Percentiles rank a stretch among this genome's conserved stretches.
Conservation (phyloP, 2,113 vertebrate genomes). For the Tragelaphus imberbis region DNA sequence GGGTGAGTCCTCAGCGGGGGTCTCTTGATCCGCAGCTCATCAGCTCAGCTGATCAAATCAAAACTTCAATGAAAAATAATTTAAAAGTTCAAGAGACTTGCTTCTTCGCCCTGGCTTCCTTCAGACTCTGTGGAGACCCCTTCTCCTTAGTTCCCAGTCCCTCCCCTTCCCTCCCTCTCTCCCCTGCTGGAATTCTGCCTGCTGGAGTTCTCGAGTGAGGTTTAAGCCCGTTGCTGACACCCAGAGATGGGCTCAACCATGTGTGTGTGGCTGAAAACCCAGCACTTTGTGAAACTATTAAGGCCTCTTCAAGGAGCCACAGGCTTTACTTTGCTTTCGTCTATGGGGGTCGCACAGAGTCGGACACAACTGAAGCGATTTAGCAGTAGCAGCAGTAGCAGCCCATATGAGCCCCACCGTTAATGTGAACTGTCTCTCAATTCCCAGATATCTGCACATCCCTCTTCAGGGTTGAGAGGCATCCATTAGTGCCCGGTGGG, state of each 20-base stretch:
- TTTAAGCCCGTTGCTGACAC: not conserved
- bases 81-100: not conserved
- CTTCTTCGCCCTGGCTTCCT: not conserved
- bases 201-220: constrained; percentile 26
- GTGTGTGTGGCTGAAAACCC: constrained; percentile 23
- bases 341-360: no score
- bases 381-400: no score
- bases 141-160: not conserved
- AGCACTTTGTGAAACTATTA: constrained; percentile 61
- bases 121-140: not conserved
- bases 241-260: constrained; percentile 19
- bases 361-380: no score
- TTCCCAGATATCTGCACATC: not conserved
- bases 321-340: constrained; percentile 62
- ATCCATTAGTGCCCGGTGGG: not conserved
- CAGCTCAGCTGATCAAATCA: not conserved
- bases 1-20: not conserved
- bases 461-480: not conserved
- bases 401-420: constrained; percentile 43
- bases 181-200: constrained; percentile 37
- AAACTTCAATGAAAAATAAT: not conserved
- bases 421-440: constrained; percentile 36
- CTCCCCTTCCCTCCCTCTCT: not conserved
- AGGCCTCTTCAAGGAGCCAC: constrained; percentile 58
- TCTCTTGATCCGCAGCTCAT: not conserved